Evolutionary conservation across 2,888 invertebrate species (phyloP).

Genomic region (Xestobium rufovillosum): DNA sequence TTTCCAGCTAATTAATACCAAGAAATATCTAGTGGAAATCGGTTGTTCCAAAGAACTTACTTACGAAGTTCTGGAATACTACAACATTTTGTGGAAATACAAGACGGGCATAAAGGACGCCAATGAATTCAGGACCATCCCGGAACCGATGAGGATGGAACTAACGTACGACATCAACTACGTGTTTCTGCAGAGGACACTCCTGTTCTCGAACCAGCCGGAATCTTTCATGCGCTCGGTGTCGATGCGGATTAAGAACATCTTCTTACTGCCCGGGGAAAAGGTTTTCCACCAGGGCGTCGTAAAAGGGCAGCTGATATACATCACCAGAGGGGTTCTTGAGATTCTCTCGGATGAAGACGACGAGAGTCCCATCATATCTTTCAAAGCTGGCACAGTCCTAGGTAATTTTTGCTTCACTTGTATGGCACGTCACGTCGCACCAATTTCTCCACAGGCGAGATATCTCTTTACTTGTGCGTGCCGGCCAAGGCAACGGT

Average conservation of each 20-base stretch:
- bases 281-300: neutral
- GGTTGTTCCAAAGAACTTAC: no score
- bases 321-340: neutral
- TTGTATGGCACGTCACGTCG: neutral
- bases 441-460: neutral
- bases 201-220: neutral
- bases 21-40: no score
- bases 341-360: neutral
- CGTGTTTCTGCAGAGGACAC: neutral
- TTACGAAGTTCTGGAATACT: no score
- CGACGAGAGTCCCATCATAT: neutral
- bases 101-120: neutral
- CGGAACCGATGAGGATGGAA: neutral
- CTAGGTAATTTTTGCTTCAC: neutral
- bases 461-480: neutral
- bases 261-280: neutral
- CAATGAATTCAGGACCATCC: neutral
- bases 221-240: neutral
- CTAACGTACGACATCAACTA: constrained; percentile 3
- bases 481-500: neutral
- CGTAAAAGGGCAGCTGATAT: neutral
- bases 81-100: neutral
- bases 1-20: no score
- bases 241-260: neutral
- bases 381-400: neutral